phyloP scores from a whole-genome alignment of 2,113 vertebrate genomes.

The Hippopotamus amphibius region DNA sequence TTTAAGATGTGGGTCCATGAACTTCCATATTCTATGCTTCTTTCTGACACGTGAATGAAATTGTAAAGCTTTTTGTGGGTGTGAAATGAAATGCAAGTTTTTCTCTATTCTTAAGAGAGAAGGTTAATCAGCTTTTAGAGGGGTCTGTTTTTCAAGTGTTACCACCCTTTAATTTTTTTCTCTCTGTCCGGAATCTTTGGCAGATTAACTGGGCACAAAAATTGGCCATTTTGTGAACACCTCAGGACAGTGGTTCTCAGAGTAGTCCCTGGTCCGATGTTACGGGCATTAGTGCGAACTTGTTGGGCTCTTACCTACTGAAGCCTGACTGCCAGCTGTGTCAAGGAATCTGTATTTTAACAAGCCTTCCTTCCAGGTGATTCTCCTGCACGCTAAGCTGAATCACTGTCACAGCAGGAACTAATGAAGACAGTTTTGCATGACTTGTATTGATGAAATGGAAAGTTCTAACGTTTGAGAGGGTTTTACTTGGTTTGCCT shows the following conservation, averaged over 20 bases:
- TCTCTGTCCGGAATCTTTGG: background rate
- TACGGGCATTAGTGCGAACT: background rate
- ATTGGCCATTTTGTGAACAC: background rate
- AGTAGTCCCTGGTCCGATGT: background rate
- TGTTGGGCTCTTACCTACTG: background rate
- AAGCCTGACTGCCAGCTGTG: background rate
- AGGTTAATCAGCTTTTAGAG: background rate
- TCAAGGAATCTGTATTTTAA: background rate
- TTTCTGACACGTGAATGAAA: background rate
- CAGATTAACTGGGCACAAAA: background rate
- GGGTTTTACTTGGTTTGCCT: background rate
- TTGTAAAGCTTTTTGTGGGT: background rate
- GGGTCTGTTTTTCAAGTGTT: background rate
- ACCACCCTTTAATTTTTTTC: background rate
- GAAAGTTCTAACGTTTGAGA: background rate
- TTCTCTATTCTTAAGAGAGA: background rate
- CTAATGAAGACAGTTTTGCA: background rate
- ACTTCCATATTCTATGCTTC: background rate
- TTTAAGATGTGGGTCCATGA: background rate
- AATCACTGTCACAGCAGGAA: background rate
- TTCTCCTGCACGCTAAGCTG: background rate
- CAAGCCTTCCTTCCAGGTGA: background rate
- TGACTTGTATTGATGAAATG: background rate
- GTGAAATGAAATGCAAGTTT: background rate
- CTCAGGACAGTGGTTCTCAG: background rate